A percentile compares a stretch with the other conserved stretches of the same genome.
phyloP scores from a whole-genome alignment of 2,888 invertebrate genomes.

The Zhuqinia jingwanae region DNA sequence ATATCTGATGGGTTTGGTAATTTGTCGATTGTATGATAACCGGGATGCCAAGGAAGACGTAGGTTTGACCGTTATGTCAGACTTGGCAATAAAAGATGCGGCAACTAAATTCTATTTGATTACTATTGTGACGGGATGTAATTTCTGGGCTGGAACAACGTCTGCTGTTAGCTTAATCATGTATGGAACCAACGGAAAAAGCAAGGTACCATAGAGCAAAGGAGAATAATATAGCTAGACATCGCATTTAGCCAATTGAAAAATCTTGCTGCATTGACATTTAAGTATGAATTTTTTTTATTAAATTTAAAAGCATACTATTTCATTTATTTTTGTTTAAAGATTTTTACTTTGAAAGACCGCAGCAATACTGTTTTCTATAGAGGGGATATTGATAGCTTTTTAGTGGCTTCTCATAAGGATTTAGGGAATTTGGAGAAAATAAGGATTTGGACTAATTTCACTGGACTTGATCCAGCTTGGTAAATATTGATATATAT shows the following conservation, averaged over 20 bases:
- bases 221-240: too few relatives aligned
- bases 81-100: conserved; percentile 56
- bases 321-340: too few relatives aligned
- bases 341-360: conserved; percentile 66
- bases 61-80: conserved; percentile 75
- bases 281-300: too few relatives aligned
- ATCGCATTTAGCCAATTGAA: too few relatives aligned
- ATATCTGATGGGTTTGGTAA: conserved; percentile 64
- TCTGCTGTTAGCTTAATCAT: conserved; percentile 75
- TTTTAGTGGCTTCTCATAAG: conserved; percentile 71
- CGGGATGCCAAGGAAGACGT: conserved; percentile 54
- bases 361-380: conserved; percentile 27
- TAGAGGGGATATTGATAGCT: conserved; percentile 72
- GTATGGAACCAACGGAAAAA: conserved; percentile 72
- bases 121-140: conserved; percentile 74
- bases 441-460: conserved; percentile 75
- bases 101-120: conserved; percentile 71
- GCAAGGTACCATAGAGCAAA: conserved; percentile 52
- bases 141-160: conserved; percentile 75
- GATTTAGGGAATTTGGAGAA: conserved; percentile 73
- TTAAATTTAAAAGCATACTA: too few relatives aligned
- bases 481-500: too few relatives aligned
- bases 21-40: conserved; percentile 64
- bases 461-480: conserved; percentile 70
- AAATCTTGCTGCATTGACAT: too few relatives aligned